phyloP scores from a whole-genome alignment of 2,797 vertebrate genomes.

The Choloepus didactylus region DNA sequence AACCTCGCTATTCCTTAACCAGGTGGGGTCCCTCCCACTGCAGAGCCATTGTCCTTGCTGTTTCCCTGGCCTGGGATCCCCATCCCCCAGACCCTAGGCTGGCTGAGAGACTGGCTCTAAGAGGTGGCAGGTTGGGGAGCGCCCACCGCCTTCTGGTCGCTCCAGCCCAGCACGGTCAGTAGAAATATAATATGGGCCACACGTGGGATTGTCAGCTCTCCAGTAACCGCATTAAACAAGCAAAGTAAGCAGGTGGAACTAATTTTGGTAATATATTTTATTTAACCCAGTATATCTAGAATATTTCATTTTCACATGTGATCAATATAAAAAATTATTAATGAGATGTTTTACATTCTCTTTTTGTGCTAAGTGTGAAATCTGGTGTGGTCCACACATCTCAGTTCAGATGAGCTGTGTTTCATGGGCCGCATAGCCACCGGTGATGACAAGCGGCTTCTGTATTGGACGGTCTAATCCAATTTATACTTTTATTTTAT shows the following conservation, averaged over 20 bases:
- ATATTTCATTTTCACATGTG: background rate
- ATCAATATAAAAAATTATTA: background rate
- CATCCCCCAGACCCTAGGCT: background rate
- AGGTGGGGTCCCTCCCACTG: background rate
- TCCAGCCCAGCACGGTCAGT: background rate
- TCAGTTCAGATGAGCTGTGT: background rate
- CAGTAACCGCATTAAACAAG: background rate
- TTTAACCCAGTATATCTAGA: background rate
- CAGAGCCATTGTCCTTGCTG: background rate
- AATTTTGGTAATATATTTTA: constrained; percentile 6
- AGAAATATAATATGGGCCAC: background rate
- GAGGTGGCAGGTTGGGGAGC: no score
- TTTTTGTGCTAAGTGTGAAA: background rate
- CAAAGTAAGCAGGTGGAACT: background rate
- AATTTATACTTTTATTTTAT: background rate
- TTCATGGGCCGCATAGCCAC: accelerated
- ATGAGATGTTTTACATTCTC: background rate
- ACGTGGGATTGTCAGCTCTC: background rate
- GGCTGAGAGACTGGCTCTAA: no score
- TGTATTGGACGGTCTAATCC: accelerated
- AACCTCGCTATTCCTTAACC: background rate
- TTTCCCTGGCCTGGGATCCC: background rate
- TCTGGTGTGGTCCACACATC: background rate
- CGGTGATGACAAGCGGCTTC: background rate
- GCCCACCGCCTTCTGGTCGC: background rate